phyloP scores from a whole-genome alignment of 2,888 invertebrate genomes.

The Podabrus alpinus region DNA sequence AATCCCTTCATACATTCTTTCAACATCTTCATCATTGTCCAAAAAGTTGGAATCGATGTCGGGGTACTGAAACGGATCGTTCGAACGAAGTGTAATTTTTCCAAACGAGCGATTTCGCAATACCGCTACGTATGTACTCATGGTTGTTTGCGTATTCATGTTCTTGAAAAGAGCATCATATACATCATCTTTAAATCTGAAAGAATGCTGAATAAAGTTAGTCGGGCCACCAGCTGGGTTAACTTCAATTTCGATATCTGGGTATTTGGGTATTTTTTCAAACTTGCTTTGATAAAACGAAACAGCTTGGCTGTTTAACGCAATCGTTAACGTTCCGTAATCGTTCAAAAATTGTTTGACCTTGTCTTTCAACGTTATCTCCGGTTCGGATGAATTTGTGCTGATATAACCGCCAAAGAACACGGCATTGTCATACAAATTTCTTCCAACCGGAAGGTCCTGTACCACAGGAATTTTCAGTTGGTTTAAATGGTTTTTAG shows the following conservation, averaged over 20 bases:
- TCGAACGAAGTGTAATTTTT: constrained; percentile 37
- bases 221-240: constrained; percentile 57
- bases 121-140: constrained; percentile 31
- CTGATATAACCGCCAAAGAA: constrained; percentile 71
- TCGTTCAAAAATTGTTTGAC: constrained; percentile 34
- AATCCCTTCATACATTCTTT: constrained; percentile 65
- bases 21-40: constrained; percentile 58
- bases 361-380: constrained; percentile 8
- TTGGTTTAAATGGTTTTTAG: constrained; percentile 61
- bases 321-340: constrained; percentile 34
- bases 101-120: constrained; percentile 42
- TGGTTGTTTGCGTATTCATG: constrained; percentile 37
- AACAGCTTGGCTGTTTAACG: constrained; percentile 38
- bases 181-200: constrained; percentile 31
- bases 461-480: constrained; percentile 64
- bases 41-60: constrained; percentile 40
- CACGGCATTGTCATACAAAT: constrained; percentile 77
- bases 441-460: constrained; percentile 74
- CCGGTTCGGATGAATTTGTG: constrained; percentile 56
- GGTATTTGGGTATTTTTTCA: constrained; percentile 32
- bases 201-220: constrained; percentile 27
- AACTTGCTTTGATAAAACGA: constrained; percentile 32
- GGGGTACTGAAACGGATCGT: constrained; percentile 41
- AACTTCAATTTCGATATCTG: constrained; percentile 43
- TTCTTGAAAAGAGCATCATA: constrained; percentile 24